Conservation (phyloP, 2,113 vertebrate species). For the Salvelinus namaycush region DNA sequence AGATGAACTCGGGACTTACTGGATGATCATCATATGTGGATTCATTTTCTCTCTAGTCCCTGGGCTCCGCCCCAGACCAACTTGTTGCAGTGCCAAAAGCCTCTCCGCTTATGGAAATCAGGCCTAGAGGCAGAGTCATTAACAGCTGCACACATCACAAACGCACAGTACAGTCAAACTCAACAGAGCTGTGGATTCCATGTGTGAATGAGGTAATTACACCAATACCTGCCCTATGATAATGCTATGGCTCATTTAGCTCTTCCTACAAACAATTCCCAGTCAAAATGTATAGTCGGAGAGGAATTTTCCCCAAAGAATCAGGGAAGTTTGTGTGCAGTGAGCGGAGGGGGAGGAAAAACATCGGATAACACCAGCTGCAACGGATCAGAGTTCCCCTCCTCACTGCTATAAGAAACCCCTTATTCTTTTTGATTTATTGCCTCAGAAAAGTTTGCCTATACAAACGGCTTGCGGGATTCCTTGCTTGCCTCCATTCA, state of each 20-base stretch:
- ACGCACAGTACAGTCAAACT: slow-evolving; percentile 26
- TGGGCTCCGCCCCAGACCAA: slow-evolving; percentile 16
- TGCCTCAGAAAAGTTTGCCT: slow-evolving; percentile 22
- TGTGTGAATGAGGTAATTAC: slow-evolving; percentile 68
- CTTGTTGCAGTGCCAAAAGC: slow-evolving; percentile 22
- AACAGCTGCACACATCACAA: slow-evolving; percentile 5
- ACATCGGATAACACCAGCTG: slow-evolving; percentile 32
- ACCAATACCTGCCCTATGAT: slow-evolving; percentile 35
- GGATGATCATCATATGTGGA: slow-evolving; percentile 19
- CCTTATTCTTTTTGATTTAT: slow-evolving; percentile 28
- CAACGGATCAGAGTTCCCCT: slow-evolving; percentile 31
- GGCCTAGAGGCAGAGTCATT: slow-evolving; percentile 19
- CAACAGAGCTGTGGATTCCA: slow-evolving; percentile 49
- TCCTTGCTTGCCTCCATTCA: too few relatives aligned
- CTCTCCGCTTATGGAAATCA: slow-evolving; percentile 3
- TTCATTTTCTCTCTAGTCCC: slow-evolving; percentile 22
- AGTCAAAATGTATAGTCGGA: slow-evolving; percentile 4
- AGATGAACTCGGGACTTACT: slow-evolving; percentile 10
- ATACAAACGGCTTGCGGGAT: slow-evolving; percentile 27
- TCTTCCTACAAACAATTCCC: slow-evolving; percentile 38
- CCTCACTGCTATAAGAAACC: not conserved
- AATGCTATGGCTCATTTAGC: slow-evolving; percentile 38
- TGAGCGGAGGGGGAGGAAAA: not conserved
- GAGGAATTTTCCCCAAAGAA: not conserved
- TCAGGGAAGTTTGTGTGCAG: not conserved